phyloP scores from a whole-genome alignment of 2,797 vertebrate species.

The Rhodeus uyekii region DNA sequence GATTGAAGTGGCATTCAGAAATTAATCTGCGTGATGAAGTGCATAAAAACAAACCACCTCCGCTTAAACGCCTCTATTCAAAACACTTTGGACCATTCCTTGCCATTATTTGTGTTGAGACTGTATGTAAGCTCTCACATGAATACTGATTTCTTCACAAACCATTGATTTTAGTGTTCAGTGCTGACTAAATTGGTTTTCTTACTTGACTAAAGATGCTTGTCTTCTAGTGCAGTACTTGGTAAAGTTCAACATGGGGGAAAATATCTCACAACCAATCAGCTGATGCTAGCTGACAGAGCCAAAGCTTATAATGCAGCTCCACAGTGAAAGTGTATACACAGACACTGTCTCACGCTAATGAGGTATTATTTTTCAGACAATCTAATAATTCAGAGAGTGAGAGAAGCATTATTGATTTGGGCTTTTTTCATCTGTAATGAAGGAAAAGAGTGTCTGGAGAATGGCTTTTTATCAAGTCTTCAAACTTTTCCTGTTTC shows the following conservation, averaged over 20 bases:
- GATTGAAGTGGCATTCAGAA: conserved; percentile 34
- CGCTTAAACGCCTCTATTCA: conserved; percentile 29
- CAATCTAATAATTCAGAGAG: conserved; percentile 45
- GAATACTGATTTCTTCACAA: conserved; percentile 33
- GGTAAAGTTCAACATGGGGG: conserved; percentile 24
- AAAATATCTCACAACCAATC: conserved; percentile 27
- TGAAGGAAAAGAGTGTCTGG: conserved; percentile 18
- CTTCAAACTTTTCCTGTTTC: conserved; percentile 21
- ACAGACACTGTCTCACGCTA: conserved; percentile 25
- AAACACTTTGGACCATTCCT: conserved; percentile 15
- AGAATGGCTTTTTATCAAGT: conserved; percentile 17
- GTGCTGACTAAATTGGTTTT: conserved; percentile 7
- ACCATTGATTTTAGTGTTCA: conserved; percentile 32
- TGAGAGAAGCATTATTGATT: conserved; percentile 52
- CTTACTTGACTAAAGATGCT: conserved; percentile 30
- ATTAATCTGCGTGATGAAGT: conserved; percentile 28
- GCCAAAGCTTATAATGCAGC: neutral
- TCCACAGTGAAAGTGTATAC: conserved; percentile 4
- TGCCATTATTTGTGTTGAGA: conserved; percentile 7
- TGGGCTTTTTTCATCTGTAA: conserved; percentile 13
- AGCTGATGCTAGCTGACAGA: conserved; percentile 42
- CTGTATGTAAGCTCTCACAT: conserved; percentile 4
- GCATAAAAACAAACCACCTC: conserved; percentile 33
- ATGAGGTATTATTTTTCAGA: conserved; percentile 51
- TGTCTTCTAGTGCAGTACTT: conserved; percentile 9